Conservation (phyloP, 2,888 invertebrate genomes). For the Apamea crenata region DNA sequence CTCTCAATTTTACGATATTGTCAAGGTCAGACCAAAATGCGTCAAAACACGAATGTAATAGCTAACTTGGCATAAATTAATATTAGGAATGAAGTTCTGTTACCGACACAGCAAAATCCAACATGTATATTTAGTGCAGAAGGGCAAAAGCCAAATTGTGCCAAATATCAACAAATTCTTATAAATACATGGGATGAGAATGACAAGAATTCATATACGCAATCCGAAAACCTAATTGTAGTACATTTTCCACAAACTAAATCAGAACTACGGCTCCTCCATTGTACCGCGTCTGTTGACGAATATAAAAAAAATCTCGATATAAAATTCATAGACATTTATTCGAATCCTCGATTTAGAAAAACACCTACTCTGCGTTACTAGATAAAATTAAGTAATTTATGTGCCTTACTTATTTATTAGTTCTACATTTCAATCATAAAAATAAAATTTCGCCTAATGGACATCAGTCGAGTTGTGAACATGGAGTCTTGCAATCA, state of each 20-base stretch:
- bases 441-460: slow-evolving; percentile 66
- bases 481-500: slow-evolving; percentile 68
- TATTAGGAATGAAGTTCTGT: slow-evolving; percentile 60
- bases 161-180: slow-evolving; percentile 55
- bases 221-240: slow-evolving; percentile 39
- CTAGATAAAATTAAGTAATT: slow-evolving; percentile 76
- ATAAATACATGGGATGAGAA: slow-evolving; percentile 53
- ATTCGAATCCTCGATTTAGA: slow-evolving; percentile 61
- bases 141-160: slow-evolving; percentile 47
- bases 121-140: slow-evolving; percentile 43
- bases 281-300: slow-evolving; percentile 25
- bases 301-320: slow-evolving; percentile 40
- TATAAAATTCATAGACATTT: slow-evolving; percentile 54
- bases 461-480: slow-evolving; percentile 74
- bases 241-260: slow-evolving; percentile 30
- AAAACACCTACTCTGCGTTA: slow-evolving; percentile 61
- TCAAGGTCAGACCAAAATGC: slow-evolving; percentile 47
- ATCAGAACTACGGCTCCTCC: slow-evolving; percentile 27
- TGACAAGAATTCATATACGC: slow-evolving; percentile 45
- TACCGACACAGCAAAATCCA: slow-evolving; percentile 45
- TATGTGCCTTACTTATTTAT: slow-evolving; percentile 67
- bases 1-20: slow-evolving; percentile 40
- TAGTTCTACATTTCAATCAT: slow-evolving; percentile 60
- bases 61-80: slow-evolving; percentile 44
- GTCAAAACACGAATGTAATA: slow-evolving; percentile 47